Base-by-base conservation (phyloP, 2,113 vertebrate genomes). In the Channa maculata region DNA sequence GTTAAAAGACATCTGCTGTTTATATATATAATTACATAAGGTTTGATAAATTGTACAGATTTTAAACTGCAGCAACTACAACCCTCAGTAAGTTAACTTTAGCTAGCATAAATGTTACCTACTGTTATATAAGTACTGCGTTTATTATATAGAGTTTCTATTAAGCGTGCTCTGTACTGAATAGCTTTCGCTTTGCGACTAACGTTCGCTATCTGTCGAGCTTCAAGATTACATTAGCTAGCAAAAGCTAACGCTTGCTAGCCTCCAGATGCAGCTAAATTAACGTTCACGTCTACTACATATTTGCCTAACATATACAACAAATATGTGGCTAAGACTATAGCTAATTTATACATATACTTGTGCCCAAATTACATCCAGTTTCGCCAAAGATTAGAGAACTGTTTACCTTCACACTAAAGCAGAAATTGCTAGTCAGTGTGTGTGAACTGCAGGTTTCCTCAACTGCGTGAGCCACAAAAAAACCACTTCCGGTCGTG, bases 401-500 rank as follows among this genome's bases (percentile, higher is more conserved):
- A 13, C 8, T 78, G 44, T 80, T 88, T 88, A 90, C 90, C 84
- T 81, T 65, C 38, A 39, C 51, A 41, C 12, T 80, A 50, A 76
- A 51, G 60, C 66, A 67, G 43, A 79, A 69, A 77, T 24, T 33
- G 71, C 49, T 81, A 58, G 12, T 71, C 24, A 24, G 61, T 68
- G 52, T n/a, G 49, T 10, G 51, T 13, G 67, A 61, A 36, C 48
- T 41, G 60, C 58, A 77, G 80, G 60, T 76, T 88, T 79, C 74
- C 43, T 72, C 43, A 65, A 58, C 82, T 86, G 81, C 83, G 71
- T 88, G 88, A 90, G 62, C 0, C n/a, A 52, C 60, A 37, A 70
- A 48, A 49, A 81, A 43, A 58, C 3, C 14, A 85, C 83, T 91
- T 92, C 91, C 91, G 90, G 78, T 89, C 12, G 71, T 60, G 88